Evolutionary conservation across 2,888 invertebrate species (phyloP), one percentile per base, ranked within the genome.

Genomic region (Oegoconia quadripuncta): DNA sequence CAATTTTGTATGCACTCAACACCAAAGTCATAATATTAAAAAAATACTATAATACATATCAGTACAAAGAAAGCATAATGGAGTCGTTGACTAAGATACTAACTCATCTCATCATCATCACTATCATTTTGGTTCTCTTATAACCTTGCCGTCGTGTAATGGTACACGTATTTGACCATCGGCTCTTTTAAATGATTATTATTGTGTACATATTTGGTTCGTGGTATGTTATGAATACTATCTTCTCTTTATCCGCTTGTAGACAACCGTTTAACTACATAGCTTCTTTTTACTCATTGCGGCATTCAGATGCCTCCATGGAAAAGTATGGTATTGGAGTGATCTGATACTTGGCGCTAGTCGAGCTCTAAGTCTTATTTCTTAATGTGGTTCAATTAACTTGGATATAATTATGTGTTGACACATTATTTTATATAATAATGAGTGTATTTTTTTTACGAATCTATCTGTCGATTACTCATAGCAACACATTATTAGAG

Each of bases 11-110:
- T 80, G 74, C 84, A 84, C 74, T 74, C 76, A 75, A 84, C 84
- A 86, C 86, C 86, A 87, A 87, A 87, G 86, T 86, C 83, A 80
- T 84, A 78, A 79, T 83, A 76, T 69, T 74, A 69, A 70, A 72
- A 68, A 67, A 68, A 66, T 64, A 65, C 42, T 64, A 56, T 59
- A 31, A 34, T 38, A 78, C 77, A 74, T 75, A 73, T 79, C 82
- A 86, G 86, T 87, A 87, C 86, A 86, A 84, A 84, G 36, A 47
- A 67, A 59, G 75, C 83, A 83, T 84, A 81, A 82, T 81, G 65
- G 51, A 65, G 51, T 62, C 52, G 38, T 35, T 28, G 26, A 29
- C 13, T 27, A 35, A 16, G 25, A 25, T 23, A 23, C 23, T 23
- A 4, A 23, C 12, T 11, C 9, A 23, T n/a, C 23, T 23, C 23